A percentile compares a stretch with the other conserved stretches of the same genome.
phyloP scores from a whole-genome alignment of 2,888 invertebrate species.

The Bellardia bayeri region DNA sequence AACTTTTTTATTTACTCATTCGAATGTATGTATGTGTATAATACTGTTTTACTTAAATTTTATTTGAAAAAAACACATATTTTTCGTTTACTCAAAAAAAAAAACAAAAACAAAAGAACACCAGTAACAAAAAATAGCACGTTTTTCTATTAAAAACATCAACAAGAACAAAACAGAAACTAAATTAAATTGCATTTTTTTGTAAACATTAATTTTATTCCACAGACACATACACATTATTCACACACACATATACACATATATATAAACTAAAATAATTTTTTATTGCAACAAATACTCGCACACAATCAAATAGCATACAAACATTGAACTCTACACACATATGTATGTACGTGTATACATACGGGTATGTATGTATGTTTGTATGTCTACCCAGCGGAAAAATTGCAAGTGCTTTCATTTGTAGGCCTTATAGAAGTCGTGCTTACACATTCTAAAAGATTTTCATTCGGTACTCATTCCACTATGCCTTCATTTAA shows the following conservation, averaged over 20 bases:
- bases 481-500: too few relatives aligned
- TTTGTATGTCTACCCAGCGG: too few relatives aligned
- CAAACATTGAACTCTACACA: neutral
- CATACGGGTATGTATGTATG: neutral
- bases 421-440: too few relatives aligned
- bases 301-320: neutral
- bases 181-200: constrained; percentile 61
- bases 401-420: too few relatives aligned
- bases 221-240: constrained; percentile 12
- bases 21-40: neutral
- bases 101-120: constrained; percentile 17
- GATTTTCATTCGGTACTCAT: too few relatives aligned
- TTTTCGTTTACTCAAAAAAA: constrained; percentile 6
- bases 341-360: neutral
- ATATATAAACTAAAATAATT: neutral
- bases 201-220: constrained; percentile 47
- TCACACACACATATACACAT: neutral
- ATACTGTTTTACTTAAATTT: constrained; percentile 43
- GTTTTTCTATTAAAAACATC: constrained; percentile 44
- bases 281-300: constrained; percentile 13
- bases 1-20: constrained; percentile 33
- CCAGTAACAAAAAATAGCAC: constrained; percentile 50
- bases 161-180: constrained; percentile 27
- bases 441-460: too few relatives aligned
- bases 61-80: constrained; percentile 25